Evolutionary conservation across 2,797 vertebrate genomes (phyloP), one percentile per base, ranked within the genome.

Genomic region (Falco peregrinus): DNA sequence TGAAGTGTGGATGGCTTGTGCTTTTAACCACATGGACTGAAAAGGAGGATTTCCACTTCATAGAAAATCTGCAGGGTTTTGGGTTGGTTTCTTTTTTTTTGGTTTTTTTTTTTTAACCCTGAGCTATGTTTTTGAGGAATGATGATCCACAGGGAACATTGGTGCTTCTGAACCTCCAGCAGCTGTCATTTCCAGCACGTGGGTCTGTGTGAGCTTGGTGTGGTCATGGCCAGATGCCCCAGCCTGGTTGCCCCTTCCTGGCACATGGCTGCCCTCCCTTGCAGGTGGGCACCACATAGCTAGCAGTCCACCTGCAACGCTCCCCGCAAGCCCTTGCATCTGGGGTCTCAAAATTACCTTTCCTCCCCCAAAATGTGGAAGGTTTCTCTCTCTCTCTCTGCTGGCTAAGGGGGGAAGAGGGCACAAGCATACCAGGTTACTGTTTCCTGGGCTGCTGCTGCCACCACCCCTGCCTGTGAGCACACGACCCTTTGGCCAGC

Each of bases 181-280:
- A 56, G 13, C 24, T 71, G 22, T 22, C 10, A 9, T 53, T 63
- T 53, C 21, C 43, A 47, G 9, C 3, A 2, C 0, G 1, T 51
- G 31, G 7, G 13, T 57, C 70, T 68, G 15, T 8, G 14, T 0
- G 2, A 64, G 10, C 8, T 33, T 13, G 17, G 37, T 22, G 19
- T 25, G 16, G 10, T 20, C 5, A 1, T 67, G 26, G 19, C 18
- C 29, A 8, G 31, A 13, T 25, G 15, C 5, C 18, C 7, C 29
- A 39, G 21, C 13, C 16, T 0, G 0, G 29, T 12, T 0, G 0
- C 11, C 17, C 20, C 15, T 51, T 56, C 22, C 13, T 0, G 1
- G 28, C 17, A 35, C 19, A 20, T 63, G 39, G 13, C 19, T 61
- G 18, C 26, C 11, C 14, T 53, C 45, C 29, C 21, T 64, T 12